Evolutionary conservation across 1,140 invertebrate species (phyloP), one percentile per base, ranked within the genome.

Genomic region (Hycleus phaleratus): DNA sequence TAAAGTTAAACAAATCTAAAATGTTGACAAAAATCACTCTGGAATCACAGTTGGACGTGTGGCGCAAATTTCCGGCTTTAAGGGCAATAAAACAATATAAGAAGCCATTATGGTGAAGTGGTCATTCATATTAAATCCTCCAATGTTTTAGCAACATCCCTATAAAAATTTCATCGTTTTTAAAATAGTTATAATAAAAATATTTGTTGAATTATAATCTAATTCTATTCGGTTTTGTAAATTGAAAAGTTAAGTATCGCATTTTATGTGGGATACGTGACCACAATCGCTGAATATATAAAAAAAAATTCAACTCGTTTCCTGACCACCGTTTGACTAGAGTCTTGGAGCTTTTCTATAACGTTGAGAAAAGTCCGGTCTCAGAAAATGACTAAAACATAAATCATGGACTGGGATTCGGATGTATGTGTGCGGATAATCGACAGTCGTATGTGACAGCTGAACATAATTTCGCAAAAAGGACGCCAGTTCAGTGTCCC

Each of bases 391-490:
- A 60, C 59, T 63, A 47, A 60, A 60, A 57, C 59, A 63, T 63
- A 63, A 63, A 63, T 63, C 61, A 63, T 46, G 42, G 61, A 24
- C 46, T 46, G 24, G 61, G 58, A 57, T 57, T 60, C 61, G 58
- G 1, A 32, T 32, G 32, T 32, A 18, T 18, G 18, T 18, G 18
- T 53, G 58, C 48, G 59, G 61, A 60, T 57, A 60, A 63, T 60
- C 58, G 58, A 58, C 58, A 55, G 59, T 57, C 58, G 58, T 58
- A 63, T 63, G 61, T 63, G 61, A 60, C 61, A 63, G 58, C 55
- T 63, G 61, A 63, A 63, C 58, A 60, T 63, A 63, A 63, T 63
- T 63, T 50, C 42, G 44, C 42, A 50, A 43, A 56, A 48, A 56
- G 61, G 51, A 49, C 54, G 32, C 32, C 32, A 32, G 25, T 38